phyloP scores from a whole-genome alignment of 2,888 invertebrate genomes.

The Eilema sororculum region DNA sequence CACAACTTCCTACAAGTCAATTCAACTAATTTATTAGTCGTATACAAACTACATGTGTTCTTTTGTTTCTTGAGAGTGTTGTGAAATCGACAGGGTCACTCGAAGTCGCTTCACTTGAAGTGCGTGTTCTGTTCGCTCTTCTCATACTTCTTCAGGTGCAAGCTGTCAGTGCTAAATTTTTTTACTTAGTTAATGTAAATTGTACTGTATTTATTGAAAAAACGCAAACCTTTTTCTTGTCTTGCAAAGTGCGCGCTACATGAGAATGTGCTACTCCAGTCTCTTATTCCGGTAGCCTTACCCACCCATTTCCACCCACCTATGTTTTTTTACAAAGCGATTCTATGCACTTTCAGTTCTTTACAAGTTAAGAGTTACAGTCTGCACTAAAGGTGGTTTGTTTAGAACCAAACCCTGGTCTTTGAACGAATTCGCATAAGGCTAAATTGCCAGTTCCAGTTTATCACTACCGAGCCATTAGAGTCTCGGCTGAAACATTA shows the following conservation, averaged over 20 bases:
- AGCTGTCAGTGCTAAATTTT: background rate
- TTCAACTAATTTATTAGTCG: slow-evolving; percentile 60
- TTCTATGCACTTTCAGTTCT: background rate
- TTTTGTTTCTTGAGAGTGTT: slow-evolving; percentile 44
- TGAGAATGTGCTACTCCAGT: too few relatives aligned
- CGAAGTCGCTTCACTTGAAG: background rate
- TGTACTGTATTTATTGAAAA: background rate
- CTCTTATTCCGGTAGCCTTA: background rate
- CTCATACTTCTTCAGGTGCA: background rate
- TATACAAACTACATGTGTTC: slow-evolving; percentile 37
- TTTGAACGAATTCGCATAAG: too few relatives aligned
- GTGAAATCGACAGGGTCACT: slow-evolving; percentile 44
- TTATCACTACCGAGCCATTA: too few relatives aligned
- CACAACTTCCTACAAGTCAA: slow-evolving; percentile 65
- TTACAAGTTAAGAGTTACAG: too few relatives aligned
- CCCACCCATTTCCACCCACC: background rate
- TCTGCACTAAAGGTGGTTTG: too few relatives aligned
- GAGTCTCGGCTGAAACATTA: too few relatives aligned
- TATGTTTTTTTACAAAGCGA: background rate
- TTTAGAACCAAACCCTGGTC: too few relatives aligned
- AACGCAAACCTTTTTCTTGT: background rate
- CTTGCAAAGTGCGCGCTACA: too few relatives aligned
- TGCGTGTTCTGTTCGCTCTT: background rate
- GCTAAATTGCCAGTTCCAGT: too few relatives aligned
- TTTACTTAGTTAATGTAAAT: background rate